These are phyloP conservation scores for Gopherus flavomarginatus DNA, from an alignment of 2,113 vertebrate genomes.

Conservation along the genomic window DNA sequence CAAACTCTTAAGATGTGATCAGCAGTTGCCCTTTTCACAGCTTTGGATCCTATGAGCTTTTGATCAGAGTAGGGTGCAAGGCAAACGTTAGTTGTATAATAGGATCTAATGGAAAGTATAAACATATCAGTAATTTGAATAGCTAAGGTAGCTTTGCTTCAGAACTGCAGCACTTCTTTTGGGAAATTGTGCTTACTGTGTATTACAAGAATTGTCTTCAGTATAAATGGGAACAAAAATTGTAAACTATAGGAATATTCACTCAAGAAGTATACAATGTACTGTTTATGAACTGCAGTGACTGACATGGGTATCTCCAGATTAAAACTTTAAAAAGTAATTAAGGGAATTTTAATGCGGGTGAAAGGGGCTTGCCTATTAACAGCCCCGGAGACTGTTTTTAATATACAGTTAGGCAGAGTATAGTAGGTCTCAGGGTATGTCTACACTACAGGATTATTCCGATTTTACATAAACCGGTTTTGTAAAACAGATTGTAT, in stretches of 20 bases:
- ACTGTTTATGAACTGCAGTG: not conserved
- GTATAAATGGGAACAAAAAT: not conserved
- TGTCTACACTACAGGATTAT: no score
- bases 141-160: not conserved
- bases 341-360: not conserved
- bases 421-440: not conserved
- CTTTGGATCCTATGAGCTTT: not conserved
- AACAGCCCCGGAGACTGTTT: not conserved
- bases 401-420: not conserved
- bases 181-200: no score
- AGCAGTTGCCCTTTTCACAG: not conserved
- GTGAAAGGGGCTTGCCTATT: not conserved
- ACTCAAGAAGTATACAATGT: not conserved
- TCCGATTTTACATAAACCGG: no score
- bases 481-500: no score
- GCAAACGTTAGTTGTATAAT: not conserved
- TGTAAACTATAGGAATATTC: not conserved
- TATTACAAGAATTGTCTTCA: no score
- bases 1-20: fast-evolving
- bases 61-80: not conserved
- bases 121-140: not conserved
- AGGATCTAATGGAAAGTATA: no score
- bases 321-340: not conserved
- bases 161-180: not conserved
- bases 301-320: not conserved